These are phyloP conservation scores for Grallaria varia DNA, from an alignment of 2,113 vertebrate species.

Conservation along the genomic window DNA sequence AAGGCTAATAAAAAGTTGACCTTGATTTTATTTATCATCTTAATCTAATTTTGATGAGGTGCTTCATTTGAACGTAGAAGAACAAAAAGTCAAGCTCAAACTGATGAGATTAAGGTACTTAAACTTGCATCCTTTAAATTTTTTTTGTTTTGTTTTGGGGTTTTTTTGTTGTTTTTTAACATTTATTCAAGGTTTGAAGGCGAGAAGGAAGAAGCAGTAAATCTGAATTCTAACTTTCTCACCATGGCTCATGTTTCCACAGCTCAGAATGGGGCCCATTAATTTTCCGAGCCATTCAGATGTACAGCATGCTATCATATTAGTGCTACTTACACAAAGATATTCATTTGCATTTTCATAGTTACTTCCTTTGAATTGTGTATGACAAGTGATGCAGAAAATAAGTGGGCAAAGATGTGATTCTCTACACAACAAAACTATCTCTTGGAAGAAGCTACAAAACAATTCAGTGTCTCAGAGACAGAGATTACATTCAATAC, in stretches of 20 bases:
- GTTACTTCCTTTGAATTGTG: constrained; percentile 29
- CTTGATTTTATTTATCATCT: constrained; percentile 45
- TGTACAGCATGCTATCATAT: neutral
- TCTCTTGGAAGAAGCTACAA: neutral
- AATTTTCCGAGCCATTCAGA: neutral
- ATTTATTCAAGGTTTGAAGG: neutral
- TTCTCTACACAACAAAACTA: neutral
- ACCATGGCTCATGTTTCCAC: neutral
- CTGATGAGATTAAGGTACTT: neutral
- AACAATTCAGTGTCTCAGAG: neutral
- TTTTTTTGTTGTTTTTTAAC: neutral
- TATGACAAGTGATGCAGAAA: constrained; percentile 29
- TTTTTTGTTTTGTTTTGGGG: neutral
- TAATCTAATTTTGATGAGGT: constrained; percentile 43
- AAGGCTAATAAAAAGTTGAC: constrained; percentile 37
- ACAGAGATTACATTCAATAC: neutral
- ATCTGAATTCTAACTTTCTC: constrained; percentile 14
- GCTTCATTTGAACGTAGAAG: constrained; percentile 34
- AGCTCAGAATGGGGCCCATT: neutral
- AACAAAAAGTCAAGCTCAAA: neutral
- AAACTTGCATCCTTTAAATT: neutral
- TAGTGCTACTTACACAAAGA: neutral
- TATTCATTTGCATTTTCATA: constrained; percentile 40
- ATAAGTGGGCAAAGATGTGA: neutral
- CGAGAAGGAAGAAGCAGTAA: constrained; percentile 4